phyloP scores from a whole-genome alignment of 1,140 invertebrate species.

The Neodiprion virginianus region DNA sequence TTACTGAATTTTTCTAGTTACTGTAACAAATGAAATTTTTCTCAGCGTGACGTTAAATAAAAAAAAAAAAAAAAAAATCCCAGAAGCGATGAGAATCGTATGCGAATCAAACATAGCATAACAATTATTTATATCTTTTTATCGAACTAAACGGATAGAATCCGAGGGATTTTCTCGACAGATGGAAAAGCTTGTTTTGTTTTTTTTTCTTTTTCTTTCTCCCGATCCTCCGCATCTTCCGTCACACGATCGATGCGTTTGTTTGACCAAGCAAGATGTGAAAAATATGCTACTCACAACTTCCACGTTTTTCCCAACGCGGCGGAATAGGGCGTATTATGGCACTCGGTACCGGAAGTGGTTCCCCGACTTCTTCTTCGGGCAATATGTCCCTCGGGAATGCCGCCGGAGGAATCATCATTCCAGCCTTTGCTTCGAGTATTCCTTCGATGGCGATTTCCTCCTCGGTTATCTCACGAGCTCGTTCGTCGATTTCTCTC shows the following conservation, averaged over 20 bases:
- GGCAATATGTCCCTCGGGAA: constrained; percentile 30
- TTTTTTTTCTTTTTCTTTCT: background rate
- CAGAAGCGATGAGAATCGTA: too few species aligned
- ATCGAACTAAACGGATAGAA: too few species aligned
- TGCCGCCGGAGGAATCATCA: constrained; percentile 21
- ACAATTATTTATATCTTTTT: too few species aligned
- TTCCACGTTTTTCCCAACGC: constrained; percentile 50
- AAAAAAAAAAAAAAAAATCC: too few species aligned
- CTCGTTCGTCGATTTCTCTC: constrained; percentile 41
- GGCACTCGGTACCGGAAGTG: constrained; percentile 43
- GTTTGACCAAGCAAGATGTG: background rate
- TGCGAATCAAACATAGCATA: too few species aligned
- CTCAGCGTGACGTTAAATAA: too few species aligned
- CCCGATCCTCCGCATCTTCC: background rate
- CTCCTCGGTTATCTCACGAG: constrained; percentile 43
- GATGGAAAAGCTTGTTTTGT: background rate
- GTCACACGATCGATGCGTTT: background rate
- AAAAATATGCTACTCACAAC: constrained; percentile 48
- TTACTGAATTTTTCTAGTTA: too few species aligned
- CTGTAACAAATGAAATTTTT: too few species aligned
- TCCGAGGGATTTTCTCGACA: too few species aligned
- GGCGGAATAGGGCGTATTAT: constrained; percentile 40
- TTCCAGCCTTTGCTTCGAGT: constrained; percentile 35
- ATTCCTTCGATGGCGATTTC: constrained; percentile 45
- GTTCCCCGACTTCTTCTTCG: constrained; percentile 37